Evolutionary conservation across 2,113 vertebrate genomes (phyloP).

Genomic region (Herpetotheres cachinnans): DNA sequence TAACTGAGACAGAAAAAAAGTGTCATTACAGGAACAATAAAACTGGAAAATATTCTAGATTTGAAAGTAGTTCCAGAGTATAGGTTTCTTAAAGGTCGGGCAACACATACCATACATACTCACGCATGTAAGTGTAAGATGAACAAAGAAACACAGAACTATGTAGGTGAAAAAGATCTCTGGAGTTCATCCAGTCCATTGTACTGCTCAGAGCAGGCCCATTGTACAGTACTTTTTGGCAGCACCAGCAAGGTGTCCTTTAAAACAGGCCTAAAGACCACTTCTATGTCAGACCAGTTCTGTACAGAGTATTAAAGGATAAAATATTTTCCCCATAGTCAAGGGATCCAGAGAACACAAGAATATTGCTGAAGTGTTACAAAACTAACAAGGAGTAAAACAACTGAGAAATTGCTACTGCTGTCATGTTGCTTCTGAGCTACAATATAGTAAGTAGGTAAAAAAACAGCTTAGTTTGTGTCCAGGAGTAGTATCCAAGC

Average conservation of each 20-base stretch:
- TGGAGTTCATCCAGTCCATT: background rate
- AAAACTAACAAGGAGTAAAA: background rate
- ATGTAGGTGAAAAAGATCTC: background rate
- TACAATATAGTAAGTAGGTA: background rate
- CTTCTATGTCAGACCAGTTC: background rate
- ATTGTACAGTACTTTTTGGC: background rate
- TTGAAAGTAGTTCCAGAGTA: background rate
- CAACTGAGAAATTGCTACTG: background rate
- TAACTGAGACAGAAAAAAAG: background rate
- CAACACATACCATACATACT: background rate
- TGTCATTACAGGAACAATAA: background rate
- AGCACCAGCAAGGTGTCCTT: background rate
- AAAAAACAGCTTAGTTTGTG: background rate
- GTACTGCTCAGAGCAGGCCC: background rate
- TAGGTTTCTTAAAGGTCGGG: background rate
- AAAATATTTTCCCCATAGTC: background rate
- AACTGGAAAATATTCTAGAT: background rate
- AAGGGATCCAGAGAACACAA: background rate
- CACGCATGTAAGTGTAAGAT: background rate
- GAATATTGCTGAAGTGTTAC: background rate
- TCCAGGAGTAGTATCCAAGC: background rate
- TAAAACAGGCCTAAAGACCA: background rate
- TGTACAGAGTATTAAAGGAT: background rate
- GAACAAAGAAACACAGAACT: background rate
- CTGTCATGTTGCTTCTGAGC: background rate